Conservation (phyloP, 37 sponge, comb jelly and placozoan genomes). For the Diacarnus erythraeanus region DNA sequence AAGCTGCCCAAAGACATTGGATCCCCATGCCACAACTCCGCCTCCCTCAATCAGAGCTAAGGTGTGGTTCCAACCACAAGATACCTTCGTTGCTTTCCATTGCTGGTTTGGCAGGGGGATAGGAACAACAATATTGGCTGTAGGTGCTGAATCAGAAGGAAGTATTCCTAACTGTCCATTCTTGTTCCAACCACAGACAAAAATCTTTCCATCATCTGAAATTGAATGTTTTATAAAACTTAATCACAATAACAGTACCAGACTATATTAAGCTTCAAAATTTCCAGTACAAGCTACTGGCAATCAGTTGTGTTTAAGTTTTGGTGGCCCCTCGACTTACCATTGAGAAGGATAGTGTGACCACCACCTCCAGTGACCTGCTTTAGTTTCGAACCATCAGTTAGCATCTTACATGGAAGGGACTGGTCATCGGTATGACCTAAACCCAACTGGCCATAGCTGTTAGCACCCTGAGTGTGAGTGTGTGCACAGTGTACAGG, state of each 20-base stretch:
- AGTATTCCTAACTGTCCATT: slow-evolving; percentile 70
- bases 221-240: background rate
- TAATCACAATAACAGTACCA: background rate
- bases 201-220: slow-evolving; percentile 55
- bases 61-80: slow-evolving; percentile 91
- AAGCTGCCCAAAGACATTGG: slow-evolving; percentile 75
- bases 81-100: slow-evolving; percentile 28
- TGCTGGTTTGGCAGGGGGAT: slow-evolving; percentile 8
- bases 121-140: slow-evolving; percentile 23
- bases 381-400: background rate
- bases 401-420: background rate
- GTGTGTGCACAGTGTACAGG: background rate
- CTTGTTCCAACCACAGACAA: slow-evolving; percentile 78
- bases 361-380: slow-evolving; percentile 72
- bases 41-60: slow-evolving; percentile 53
- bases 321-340: slow-evolving; percentile 7
- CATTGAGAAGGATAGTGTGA: slow-evolving; percentile 51
- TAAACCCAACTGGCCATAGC: slow-evolving; percentile 73
- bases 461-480: slow-evolving; percentile 67
- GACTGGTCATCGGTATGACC: slow-evolving; percentile 52
- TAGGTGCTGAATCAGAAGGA: background rate
- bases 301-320: background rate
- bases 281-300: no score
- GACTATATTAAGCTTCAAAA: no score
- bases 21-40: slow-evolving; percentile 61